Evolutionary conservation across 2,888 invertebrate genomes (phyloP), one percentile per base, ranked within the genome.

Genomic region (Microctonus brassicae): DNA sequence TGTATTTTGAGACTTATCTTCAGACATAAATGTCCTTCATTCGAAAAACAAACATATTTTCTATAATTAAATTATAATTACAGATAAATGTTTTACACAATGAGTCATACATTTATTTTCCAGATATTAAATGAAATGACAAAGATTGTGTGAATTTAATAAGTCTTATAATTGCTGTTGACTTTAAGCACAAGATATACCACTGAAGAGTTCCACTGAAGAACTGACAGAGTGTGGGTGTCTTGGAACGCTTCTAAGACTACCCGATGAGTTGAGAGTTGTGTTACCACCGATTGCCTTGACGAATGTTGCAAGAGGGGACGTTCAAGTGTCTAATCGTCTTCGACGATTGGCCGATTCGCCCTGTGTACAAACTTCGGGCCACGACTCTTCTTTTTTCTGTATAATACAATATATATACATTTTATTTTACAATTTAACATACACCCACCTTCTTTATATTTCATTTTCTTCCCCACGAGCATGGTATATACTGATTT

Each of bases 221-320:
- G 82, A 82, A 87, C 86, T 86, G 85, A 81, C 81, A 77, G n/a
- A n/a, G 82, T 79, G 82, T 79, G 77, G 81, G 81, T 79, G 83
- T 81, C 77, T 75, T 78, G 76, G 84, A 82, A 84, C 82, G 73
- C 70, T 70, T 67, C n/a, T n/a, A n/a, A n/a, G 73, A 64, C 70
- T 61, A 76, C 79, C 73, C 66, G 69, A 57, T 69, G 7, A 29
- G 7, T 29, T 29, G 76, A 76, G 73, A n/a, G n/a, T n/a, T n/a
- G n/a, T n/a, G n/a, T n/a, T 66, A 64, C 62, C 65, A 63, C 53
- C 72, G 34, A 75, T 77, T 33, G 58, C 58, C 58, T 55, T 20
- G 53, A 73, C 77, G 73, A 77, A 82, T 82, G 79, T 29, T n/a
- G n/a, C 83, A 82, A 82, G 83, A 72, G 69, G 74, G 76, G 76